A percentile compares a stretch with the other conserved stretches of the same genome.
phyloP scores from a whole-genome alignment of 2,797 vertebrate genomes.

The Momotus momota region DNA sequence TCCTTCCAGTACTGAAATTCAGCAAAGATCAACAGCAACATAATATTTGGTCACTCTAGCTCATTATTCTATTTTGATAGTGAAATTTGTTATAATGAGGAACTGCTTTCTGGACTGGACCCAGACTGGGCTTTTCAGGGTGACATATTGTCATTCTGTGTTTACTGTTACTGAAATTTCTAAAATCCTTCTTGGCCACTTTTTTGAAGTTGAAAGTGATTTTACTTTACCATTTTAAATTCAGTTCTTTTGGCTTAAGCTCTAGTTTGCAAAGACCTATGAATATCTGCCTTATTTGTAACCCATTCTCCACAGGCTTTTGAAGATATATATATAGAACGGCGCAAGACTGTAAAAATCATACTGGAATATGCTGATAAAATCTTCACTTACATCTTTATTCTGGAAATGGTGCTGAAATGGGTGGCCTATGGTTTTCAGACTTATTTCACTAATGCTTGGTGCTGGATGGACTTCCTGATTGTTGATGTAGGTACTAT shows the following conservation, averaged over 20 bases:
- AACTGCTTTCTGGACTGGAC: background rate
- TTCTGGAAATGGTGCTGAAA: conserved; percentile 97
- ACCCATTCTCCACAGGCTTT: conserved; percentile 86
- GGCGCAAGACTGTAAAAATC: conserved; percentile 86
- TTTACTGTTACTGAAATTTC: background rate
- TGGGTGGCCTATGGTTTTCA: conserved; percentile 98
- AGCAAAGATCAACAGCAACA: background rate
- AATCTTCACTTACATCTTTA: conserved; percentile 96
- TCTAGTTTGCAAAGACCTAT: background rate
- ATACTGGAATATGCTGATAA: conserved; percentile 95
- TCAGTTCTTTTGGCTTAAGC: background rate
- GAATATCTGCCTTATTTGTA: background rate
- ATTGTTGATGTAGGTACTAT: conserved; percentile 94
- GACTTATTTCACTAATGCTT: conserved; percentile 97
- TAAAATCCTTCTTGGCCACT: background rate
- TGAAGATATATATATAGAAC: conserved; percentile 93
- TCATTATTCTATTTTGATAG: background rate
- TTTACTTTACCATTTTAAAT: background rate
- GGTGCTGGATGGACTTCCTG: conserved; percentile 99
- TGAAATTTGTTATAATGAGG: background rate
- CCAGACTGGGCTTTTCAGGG: background rate
- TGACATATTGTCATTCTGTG: background rate
- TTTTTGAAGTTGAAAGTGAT: background rate
- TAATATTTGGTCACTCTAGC: background rate
- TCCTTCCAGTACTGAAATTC: background rate